Conservation (phyloP, 2,888 invertebrate species). For the Carcina quercana region DNA sequence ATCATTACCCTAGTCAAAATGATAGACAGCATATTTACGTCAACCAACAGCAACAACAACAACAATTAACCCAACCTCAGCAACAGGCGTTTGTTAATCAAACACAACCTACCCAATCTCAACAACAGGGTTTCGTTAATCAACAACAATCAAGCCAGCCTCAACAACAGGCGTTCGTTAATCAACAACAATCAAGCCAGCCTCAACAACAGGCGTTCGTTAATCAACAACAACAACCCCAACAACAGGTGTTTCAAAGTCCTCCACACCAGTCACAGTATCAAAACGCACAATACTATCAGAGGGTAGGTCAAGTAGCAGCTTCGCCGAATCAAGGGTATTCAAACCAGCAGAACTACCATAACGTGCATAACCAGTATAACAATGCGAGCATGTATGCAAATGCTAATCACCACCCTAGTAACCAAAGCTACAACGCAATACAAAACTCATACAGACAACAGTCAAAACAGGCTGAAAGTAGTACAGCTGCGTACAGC, state of each 20-base stretch:
- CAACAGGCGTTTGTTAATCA: slow-evolving; percentile 21
- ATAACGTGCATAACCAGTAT: slow-evolving; percentile 47
- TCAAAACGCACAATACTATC: slow-evolving; percentile 57
- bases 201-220: slow-evolving; percentile 19
- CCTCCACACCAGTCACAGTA: slow-evolving; percentile 62
- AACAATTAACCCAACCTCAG: slow-evolving; percentile 7
- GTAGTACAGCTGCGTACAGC: slow-evolving; percentile 34
- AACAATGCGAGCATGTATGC: slow-evolving; percentile 44
- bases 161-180: too few species aligned
- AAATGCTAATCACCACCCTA: slow-evolving; percentile 30
- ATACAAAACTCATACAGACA: slow-evolving; percentile 54
- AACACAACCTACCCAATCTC: slow-evolving; percentile 21
- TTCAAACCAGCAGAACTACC: slow-evolving; percentile 49
- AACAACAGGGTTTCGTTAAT: slow-evolving; percentile 14
- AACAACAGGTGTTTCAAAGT: slow-evolving; percentile 45
- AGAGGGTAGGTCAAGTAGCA: slow-evolving; percentile 42
- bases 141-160: slow-evolving; percentile 23
- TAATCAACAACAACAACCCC: slow-evolving; percentile 21
- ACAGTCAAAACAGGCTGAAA: slow-evolving; percentile 45
- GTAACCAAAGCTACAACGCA: slow-evolving; percentile 43
- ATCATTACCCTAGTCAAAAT: slow-evolving; percentile 47
- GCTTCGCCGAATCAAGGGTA: slow-evolving; percentile 37
- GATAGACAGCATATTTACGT: slow-evolving; percentile 57
- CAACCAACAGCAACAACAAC: slow-evolving; percentile 43
- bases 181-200: slow-evolving; percentile 24